Base-by-base conservation (phyloP, 1,140 invertebrate genomes). In the Ephestia elutella region DNA sequence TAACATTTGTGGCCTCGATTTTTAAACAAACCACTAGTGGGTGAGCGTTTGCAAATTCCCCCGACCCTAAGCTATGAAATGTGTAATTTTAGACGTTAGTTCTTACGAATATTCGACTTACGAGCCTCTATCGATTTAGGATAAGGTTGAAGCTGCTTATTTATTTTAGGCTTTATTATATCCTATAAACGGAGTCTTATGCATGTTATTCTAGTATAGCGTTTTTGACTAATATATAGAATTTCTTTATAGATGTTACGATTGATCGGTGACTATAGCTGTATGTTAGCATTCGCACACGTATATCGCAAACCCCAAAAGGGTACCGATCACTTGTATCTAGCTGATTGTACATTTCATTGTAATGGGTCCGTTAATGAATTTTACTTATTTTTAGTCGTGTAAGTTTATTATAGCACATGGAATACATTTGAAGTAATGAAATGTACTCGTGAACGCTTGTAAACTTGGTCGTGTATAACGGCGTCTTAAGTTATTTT, bases 41-140 rank as follows among this genome's bases (percentile, higher is more conserved):
- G 67, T 68, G 70, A 70, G 70, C 66, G 67, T 74, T 66, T 75
- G 65, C 65, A 59, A 44, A 69, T 62, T 63, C 67, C 54, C 65
- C 62, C 57, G 83, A 86, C 81, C 81, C 83, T 82, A 67, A 77
- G 62, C 83, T 80, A 72, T 86, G 83, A 85, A 86, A 85, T 86
- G 82, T 86, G 80, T 80, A 85, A 83, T 79, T 81, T 64, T 75
- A 80, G 69, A 70, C 50, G 62, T 72, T 72, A 69, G 60, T 21
- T 49, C 58, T 67, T 51, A 57, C 54, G 50, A 63, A 67, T 66
- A 53, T 44, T 51, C 32, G 59, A 65, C 57, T 59, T 54, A 44
- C 57, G 49, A 70, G 64, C 64, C 57, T 60, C 63, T 64, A 61
- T 66, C 56, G 62, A 64, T 62, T 67, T 75, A 78, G 72, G 56